Conservation (phyloP, 1,140 invertebrate genomes). For the Bilobella aurantiaca region DNA sequence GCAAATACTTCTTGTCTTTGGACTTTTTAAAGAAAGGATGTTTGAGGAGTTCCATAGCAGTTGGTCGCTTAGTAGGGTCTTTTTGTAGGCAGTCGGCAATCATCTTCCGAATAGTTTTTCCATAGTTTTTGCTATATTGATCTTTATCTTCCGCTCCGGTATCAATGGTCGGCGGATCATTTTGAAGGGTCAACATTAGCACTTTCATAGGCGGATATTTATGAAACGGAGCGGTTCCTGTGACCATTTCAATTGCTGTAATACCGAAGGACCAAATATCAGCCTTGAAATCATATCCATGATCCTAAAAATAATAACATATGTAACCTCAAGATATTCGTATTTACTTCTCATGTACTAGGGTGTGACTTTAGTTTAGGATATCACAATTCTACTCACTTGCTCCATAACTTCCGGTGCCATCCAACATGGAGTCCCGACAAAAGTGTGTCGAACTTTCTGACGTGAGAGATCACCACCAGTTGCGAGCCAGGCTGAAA, state of each 20-base stretch:
- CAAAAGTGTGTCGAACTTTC: constrained; percentile 62
- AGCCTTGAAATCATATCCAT: constrained; percentile 98
- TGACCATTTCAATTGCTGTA: constrained; percentile 96
- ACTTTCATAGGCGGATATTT: constrained; percentile 99
- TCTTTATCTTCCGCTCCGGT: constrained; percentile 80
- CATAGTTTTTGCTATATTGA: constrained; percentile 87
- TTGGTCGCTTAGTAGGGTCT: constrained; percentile 77
- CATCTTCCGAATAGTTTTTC: constrained; percentile 94
- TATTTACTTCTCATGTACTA: constrained; percentile 14
- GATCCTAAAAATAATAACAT: constrained; percentile 54
- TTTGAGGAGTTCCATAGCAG: constrained; percentile 93
- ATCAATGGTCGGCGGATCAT: constrained; percentile 93
- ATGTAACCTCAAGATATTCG: too few species aligned
- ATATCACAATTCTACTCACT: constrained; percentile 43
- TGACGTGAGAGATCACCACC: constrained; percentile 83
- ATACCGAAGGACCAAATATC: constrained; percentile 99
- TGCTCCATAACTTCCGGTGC: constrained; percentile 99
- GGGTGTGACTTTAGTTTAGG: not conserved
- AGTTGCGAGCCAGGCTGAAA: constrained; percentile 84
- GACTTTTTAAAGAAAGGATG: constrained; percentile 99
- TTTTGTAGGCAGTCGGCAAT: constrained; percentile 90
- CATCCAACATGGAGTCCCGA: constrained; percentile 37
- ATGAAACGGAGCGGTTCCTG: constrained; percentile 95
- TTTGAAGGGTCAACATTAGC: constrained; percentile 92
- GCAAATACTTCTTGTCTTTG: constrained; percentile 90